phyloP scores from a whole-genome alignment of 2,113 vertebrate genomes.

The Hymenochirus boettgeri region DNA sequence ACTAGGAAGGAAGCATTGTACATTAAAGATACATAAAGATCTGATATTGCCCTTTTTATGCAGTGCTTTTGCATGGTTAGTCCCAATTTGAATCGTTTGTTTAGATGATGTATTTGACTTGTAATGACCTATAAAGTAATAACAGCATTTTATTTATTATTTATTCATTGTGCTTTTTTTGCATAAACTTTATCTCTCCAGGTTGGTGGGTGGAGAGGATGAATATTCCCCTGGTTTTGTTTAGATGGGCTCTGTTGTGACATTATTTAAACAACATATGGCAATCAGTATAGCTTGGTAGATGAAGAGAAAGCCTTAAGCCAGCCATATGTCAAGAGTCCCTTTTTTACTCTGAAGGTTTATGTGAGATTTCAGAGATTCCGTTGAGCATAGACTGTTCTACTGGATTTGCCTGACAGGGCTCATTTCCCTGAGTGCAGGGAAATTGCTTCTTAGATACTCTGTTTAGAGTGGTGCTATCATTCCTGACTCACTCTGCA shows the following conservation, averaged over 20 bases:
- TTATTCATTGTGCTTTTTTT: too few relatives aligned
- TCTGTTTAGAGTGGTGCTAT: slow-evolving; percentile 3
- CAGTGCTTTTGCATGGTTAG: too few relatives aligned
- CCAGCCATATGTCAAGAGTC: slow-evolving; percentile 40
- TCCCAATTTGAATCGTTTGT: too few relatives aligned
- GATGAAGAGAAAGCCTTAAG: slow-evolving; percentile 29
- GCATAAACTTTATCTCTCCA: too few relatives aligned
- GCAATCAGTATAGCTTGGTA: slow-evolving; percentile 31
- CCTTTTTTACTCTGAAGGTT: slow-evolving; percentile 18
- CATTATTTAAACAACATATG: slow-evolving; percentile 38
- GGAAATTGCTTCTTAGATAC: slow-evolving; percentile 26
- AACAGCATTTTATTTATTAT: too few relatives aligned
- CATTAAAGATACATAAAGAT: too few relatives aligned
- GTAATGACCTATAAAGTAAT: too few relatives aligned
- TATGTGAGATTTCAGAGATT: slow-evolving; percentile 32
- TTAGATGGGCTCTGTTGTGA: slow-evolving; percentile 19
- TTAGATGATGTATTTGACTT: too few relatives aligned
- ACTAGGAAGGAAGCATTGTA: too few relatives aligned
- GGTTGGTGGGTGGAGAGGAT: too few relatives aligned
- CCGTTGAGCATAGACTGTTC: slow-evolving; percentile 20
- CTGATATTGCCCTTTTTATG: too few relatives aligned
- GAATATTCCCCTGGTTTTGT: slow-evolving; percentile 4
- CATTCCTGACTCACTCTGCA: slow-evolving; percentile 15
- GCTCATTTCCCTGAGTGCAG: slow-evolving; percentile 26
- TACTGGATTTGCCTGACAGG: slow-evolving; percentile 8